These are phyloP conservation scores for Spermophilus dauricus DNA, from an alignment of 2,113 vertebrate genomes.

Conservation along the genomic window DNA sequence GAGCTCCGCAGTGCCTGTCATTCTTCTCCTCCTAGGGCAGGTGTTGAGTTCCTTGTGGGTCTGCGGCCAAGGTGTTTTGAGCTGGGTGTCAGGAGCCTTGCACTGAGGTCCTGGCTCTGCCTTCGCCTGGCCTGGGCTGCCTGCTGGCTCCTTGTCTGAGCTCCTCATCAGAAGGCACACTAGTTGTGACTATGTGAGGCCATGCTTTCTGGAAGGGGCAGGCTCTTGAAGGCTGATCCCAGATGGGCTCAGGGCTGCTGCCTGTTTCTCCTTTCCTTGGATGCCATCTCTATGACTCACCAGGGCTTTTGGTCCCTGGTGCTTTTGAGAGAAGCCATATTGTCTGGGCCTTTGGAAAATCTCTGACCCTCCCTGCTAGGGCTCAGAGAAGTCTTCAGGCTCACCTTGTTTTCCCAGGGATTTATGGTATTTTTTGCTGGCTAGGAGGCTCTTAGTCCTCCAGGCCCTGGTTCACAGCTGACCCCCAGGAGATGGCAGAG, in stretches of 20 bases:
- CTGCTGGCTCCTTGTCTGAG: neutral
- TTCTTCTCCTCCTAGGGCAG: too few species aligned
- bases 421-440: neutral
- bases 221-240: neutral
- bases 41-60: neutral
- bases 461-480: neutral
- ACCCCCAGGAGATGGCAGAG: neutral
- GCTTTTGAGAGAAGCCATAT: neutral
- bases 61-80: rapidly evolving
- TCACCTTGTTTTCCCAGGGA: neutral
- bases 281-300: neutral
- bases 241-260: neutral
- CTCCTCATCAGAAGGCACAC: neutral
- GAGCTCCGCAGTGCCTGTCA: neutral
- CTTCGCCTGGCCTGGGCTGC: neutral
- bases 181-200: neutral
- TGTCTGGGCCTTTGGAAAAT: neutral
- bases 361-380: neutral
- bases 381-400: neutral
- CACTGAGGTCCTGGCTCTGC: neutral
- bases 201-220: neutral
- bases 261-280: neutral
- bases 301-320: neutral
- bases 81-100: neutral
- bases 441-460: neutral